Conservation (phyloP, 2,888 invertebrate species). For the Watsonalla binaria region DNA sequence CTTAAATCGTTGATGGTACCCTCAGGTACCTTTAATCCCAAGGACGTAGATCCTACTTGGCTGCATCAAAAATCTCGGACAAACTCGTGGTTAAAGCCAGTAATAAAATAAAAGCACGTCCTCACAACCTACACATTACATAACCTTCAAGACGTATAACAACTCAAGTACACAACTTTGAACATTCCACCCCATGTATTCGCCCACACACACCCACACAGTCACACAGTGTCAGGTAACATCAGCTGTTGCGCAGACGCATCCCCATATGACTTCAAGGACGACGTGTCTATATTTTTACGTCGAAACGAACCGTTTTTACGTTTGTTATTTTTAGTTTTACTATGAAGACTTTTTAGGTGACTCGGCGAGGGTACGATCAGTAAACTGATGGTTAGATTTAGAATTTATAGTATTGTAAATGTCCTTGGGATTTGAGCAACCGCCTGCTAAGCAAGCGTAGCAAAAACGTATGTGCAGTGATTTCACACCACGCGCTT, state of each 20-base stretch:
- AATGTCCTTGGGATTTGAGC: too few relatives aligned
- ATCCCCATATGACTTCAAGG: conserved; percentile 76
- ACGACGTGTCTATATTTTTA: conserved; percentile 46
- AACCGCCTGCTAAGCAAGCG: too few relatives aligned
- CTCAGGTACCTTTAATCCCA: too few relatives aligned
- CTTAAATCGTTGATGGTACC: too few relatives aligned
- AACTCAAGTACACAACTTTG: background rate
- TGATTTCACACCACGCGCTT: too few relatives aligned
- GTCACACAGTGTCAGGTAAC: conserved; percentile 57
- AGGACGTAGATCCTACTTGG: too few relatives aligned
- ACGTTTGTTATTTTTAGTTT: background rate
- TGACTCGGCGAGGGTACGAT: background rate
- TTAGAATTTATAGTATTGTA: too few relatives aligned
- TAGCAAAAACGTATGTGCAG: too few relatives aligned
- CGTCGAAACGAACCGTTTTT: conserved; percentile 15
- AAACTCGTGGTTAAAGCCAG: too few relatives aligned
- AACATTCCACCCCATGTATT: conserved; percentile 5
- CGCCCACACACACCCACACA: conserved; percentile 7
- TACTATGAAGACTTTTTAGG: background rate
- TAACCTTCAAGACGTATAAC: background rate
- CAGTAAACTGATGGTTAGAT: too few relatives aligned
- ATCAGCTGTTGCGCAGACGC: conserved; percentile 68
- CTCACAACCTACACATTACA: background rate
- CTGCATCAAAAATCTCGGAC: too few relatives aligned
- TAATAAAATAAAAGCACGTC: background rate